phyloP scores from a whole-genome alignment of 2,888 invertebrate species.

The Dilophus febrilis region DNA sequence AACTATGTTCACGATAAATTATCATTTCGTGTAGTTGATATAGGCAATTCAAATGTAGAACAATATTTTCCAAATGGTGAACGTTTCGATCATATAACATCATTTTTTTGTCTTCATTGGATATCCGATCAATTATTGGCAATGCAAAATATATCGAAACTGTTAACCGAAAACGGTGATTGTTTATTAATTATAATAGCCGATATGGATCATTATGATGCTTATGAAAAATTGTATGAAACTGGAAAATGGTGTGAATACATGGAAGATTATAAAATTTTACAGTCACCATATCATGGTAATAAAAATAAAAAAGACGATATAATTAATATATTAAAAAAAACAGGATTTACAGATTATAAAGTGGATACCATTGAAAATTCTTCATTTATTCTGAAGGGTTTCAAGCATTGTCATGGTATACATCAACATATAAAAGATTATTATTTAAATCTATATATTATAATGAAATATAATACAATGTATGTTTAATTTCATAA shows the following conservation, averaged over 20 bases:
- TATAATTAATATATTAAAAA: conserved; percentile 35
- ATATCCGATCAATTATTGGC: conserved; percentile 49
- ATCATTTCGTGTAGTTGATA: conserved; percentile 36
- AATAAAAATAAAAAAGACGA: conserved; percentile 39
- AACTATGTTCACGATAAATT: conserved; percentile 32
- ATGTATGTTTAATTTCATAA: conserved; percentile 5
- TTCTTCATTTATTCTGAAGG: conserved; percentile 39
- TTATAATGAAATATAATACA: not conserved
- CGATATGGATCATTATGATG: conserved; percentile 47
- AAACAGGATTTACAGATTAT: conserved; percentile 41
- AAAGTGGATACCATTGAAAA: conserved; percentile 41
- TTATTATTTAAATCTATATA: not conserved
- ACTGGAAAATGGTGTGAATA: conserved; percentile 42
- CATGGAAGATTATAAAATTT: conserved; percentile 45
- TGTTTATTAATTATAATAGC: conserved; percentile 51
- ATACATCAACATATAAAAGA: conserved; percentile 34
- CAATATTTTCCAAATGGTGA: no score
- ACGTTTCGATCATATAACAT: conserved; percentile 49
- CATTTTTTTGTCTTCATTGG: conserved; percentile 70
- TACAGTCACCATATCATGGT: conserved; percentile 50
- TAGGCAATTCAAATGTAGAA: no score
- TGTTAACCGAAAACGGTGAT: conserved; percentile 50
- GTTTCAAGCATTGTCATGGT: conserved; percentile 33
- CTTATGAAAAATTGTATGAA: conserved; percentile 43
- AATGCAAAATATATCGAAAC: conserved; percentile 42